These are phyloP conservation scores for Chloroceryle inda DNA, from an alignment of 2,797 vertebrate species.

Conservation along the genomic window DNA sequence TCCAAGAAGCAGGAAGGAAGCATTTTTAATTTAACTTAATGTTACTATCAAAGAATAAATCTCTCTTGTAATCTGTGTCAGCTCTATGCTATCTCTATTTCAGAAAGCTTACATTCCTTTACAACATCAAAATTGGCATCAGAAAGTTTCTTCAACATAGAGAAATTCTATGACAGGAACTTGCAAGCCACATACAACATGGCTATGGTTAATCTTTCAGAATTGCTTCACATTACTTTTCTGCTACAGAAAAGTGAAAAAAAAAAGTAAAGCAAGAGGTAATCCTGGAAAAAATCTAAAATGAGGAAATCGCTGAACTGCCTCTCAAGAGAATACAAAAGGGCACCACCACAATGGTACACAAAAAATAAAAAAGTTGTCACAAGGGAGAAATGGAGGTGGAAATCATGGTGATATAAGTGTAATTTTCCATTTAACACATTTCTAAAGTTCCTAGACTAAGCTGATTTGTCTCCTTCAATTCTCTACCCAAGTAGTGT, in stretches of 20 bases:
- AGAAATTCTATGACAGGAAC: neutral
- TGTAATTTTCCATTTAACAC: neutral
- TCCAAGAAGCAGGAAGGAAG: neutral
- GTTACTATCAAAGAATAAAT: neutral
- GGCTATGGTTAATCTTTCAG: neutral
- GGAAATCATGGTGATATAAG: neutral
- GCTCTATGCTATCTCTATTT: neutral
- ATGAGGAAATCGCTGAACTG: neutral
- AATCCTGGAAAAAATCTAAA: neutral
- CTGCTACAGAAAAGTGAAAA: neutral
- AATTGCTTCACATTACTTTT: neutral
- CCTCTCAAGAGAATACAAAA: neutral
- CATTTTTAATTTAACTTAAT: neutral
- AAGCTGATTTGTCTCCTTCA: neutral
- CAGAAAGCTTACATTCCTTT: neutral
- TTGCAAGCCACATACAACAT: neutral
- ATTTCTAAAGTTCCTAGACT: neutral
- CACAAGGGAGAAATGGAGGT: neutral
- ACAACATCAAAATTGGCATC: neutral
- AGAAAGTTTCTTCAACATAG: neutral
- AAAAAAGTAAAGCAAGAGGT: neutral
- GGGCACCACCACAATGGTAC: neutral
- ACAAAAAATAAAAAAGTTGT: neutral
- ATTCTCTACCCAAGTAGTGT: neutral
- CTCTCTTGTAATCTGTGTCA: neutral